Percentiles rank a stretch among this genome's conserved stretches.
Evolutionary conservation across 2,888 invertebrate species (phyloP).

Genomic region (Drosophila robusta): DNA sequence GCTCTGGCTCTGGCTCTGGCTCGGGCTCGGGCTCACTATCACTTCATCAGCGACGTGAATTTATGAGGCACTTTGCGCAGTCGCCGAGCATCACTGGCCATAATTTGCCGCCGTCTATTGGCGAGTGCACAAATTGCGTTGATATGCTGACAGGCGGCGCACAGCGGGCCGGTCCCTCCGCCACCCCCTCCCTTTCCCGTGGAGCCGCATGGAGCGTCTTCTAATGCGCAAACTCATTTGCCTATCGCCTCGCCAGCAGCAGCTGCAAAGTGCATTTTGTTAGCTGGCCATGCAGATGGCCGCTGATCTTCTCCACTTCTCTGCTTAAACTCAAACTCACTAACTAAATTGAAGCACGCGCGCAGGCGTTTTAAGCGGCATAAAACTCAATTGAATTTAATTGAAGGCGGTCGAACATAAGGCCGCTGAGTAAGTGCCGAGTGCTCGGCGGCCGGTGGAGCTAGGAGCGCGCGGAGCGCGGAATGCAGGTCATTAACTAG

Average conservation of each 20-base stretch:
- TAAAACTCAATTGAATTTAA: constrained; percentile 76
- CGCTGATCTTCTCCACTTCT: constrained; percentile 16
- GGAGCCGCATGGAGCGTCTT: constrained; percentile 31
- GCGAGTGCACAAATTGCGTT: constrained; percentile 79
- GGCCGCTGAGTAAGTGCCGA: constrained; percentile 22
- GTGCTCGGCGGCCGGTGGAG: constrained; percentile 1
- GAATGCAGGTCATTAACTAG: constrained; percentile 61
- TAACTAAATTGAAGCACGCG: constrained; percentile 79
- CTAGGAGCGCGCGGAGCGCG: not conserved
- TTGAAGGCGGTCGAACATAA: constrained; percentile 59
- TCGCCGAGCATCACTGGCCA: constrained; percentile 73
- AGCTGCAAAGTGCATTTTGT: constrained; percentile 69
- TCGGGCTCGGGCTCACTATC: constrained; percentile 58
- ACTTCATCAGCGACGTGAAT: constrained; percentile 80
- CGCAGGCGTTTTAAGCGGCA: constrained; percentile 72
- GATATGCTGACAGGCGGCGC: constrained; percentile 77
- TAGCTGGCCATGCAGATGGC: constrained; percentile 43
- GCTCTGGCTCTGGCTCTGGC: constrained; percentile 9
- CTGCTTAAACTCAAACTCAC: constrained; percentile 9
- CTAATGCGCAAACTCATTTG: constrained; percentile 75
- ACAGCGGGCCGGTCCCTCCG: constrained; percentile 47
- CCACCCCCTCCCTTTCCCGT: not conserved
- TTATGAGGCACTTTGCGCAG: constrained; percentile 78
- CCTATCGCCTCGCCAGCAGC: constrained; percentile 60
- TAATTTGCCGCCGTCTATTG: constrained; percentile 75